Evolutionary conservation across 2,888 invertebrate species (phyloP), one percentile per base, ranked within the genome.

Genomic region (Hololepta plana): DNA sequence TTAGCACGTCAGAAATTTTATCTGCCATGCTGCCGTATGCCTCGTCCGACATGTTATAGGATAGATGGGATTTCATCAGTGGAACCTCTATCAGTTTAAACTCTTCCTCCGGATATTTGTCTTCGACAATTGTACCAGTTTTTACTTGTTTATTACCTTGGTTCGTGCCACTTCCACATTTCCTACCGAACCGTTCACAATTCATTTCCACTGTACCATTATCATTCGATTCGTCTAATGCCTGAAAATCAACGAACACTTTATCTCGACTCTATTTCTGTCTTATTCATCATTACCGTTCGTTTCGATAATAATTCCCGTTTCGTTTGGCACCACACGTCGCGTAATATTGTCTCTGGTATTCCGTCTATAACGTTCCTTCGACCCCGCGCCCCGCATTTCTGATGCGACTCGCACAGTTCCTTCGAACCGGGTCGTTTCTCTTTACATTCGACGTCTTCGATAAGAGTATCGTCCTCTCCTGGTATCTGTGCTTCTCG

Each of bases 381-480:
- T 12, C 40, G 10, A 13, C 3, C 4, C 5, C 5, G 41, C 5
- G 43, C 44, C 12, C 40, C 36, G 32, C 55, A 56, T 27, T 45
- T 48, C 21, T 40, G 38, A 12, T 41, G 38, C 1, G 53, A 44
- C 27, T 49, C 43, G 35, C 58, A 57, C 4, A 58, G 36, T 35
- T 57, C 53, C 13, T 38, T 34, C 38, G 47, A 38, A 32, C 46
- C 27, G 25, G 45, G 39, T 35, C 50, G 41, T 30, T 40, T 38
- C 8, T 37, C 38, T 0, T 33, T 39, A 33, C 57, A 57, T 13
- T 45, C 38, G 2, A 35, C 26, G 24, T 55, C 53, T 12, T 53
- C 52, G 3, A 51, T 45, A n/a, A 57, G 37, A 4, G 56, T 47
- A 33, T 60, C 61, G 22, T 61, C 59, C 6, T 52, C 53, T 0